Conservation (phyloP, 2,113 vertebrate genomes). For the Zapornia atra region DNA sequence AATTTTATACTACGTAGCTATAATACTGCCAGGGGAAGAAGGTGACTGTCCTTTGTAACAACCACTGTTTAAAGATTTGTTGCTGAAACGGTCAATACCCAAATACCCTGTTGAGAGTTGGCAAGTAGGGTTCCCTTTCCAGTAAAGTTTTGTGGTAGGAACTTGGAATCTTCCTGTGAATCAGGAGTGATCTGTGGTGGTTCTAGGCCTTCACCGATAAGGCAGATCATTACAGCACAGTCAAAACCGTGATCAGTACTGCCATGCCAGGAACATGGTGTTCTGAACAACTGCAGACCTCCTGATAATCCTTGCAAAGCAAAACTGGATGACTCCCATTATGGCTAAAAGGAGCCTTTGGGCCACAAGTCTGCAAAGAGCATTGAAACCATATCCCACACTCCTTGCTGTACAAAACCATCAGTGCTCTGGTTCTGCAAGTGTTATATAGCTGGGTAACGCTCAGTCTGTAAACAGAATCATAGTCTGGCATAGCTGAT, state of each 20-base stretch:
- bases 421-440: background rate
- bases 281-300: background rate
- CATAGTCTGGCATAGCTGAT: rapidly evolving
- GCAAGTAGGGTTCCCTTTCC: background rate
- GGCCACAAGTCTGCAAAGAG: background rate
- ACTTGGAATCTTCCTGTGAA: background rate
- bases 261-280: background rate
- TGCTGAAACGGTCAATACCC: background rate
- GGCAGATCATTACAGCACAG: background rate
- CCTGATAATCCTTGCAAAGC: background rate
- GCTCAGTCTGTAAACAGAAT: background rate
- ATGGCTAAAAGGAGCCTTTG: background rate
- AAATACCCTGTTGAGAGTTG: background rate
- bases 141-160: background rate
- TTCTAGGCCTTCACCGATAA: background rate
- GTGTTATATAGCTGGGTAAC: background rate
- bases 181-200: background rate
- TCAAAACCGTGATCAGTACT: background rate
- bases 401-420: slow-evolving; percentile 2
- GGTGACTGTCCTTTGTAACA: background rate
- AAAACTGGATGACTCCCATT: background rate
- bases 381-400: background rate
- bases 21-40: background rate
- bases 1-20: background rate
- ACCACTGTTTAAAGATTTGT: background rate